phyloP scores from a whole-genome alignment of 2,888 invertebrate genomes.

The Ceratothoa steindachneri region DNA sequence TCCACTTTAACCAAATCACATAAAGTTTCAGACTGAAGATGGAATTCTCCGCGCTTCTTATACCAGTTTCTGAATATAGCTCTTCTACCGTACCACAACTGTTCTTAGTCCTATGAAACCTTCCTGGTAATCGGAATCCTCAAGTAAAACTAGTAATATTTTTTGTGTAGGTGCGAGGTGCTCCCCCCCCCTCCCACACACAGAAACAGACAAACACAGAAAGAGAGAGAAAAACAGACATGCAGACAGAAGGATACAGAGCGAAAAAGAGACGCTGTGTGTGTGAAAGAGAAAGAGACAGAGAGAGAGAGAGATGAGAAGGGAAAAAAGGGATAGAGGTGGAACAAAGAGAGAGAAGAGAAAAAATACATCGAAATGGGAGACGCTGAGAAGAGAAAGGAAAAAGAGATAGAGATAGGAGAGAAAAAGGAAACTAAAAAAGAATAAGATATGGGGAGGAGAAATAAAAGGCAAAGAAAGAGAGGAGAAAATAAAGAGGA shows the following conservation, averaged over 20 bases:
- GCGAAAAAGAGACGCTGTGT: background rate
- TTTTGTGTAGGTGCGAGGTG: too few species aligned
- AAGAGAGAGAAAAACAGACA: background rate
- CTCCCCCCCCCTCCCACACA: background rate
- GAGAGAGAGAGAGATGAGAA: constrained; percentile 3
- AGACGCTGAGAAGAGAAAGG: background rate
- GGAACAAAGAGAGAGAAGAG: background rate
- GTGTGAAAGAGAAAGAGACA: background rate
- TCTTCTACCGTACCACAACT: too few species aligned
- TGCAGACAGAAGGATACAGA: background rate
- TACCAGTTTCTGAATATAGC: too few species aligned
- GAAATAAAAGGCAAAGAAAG: background rate
- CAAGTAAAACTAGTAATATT: too few species aligned
- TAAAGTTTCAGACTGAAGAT: too few species aligned
- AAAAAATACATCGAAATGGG: background rate
- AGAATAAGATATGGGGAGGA: background rate
- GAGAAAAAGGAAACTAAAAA: background rate
- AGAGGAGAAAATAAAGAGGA: background rate
- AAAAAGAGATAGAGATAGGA: background rate
- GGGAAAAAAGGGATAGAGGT: background rate
- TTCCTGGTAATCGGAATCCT: too few species aligned
- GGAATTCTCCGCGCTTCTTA: too few species aligned
- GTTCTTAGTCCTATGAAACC: too few species aligned
- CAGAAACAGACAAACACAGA: background rate
- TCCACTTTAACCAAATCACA: too few species aligned